Evolutionary conservation across 2,797 vertebrate species (phyloP), one percentile per base, ranked within the genome.

Genomic region (Enteromius anoplus): DNA sequence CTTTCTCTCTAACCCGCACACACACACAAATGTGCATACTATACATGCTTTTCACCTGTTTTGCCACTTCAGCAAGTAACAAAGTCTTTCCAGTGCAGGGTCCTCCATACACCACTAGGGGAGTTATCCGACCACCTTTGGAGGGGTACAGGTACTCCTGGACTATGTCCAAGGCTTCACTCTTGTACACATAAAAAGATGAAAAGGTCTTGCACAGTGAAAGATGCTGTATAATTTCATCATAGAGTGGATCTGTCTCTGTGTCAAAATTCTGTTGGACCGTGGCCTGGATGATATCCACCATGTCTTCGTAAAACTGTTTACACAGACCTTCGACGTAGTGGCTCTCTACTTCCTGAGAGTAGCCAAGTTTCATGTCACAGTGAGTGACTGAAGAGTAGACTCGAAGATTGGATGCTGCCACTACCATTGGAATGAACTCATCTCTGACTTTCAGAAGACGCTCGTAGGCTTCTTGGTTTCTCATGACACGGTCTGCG

Each of bases 271-370:
- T 99, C 91, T 98, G 98, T 90, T 99, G 98, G 4, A 99, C 97
- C 0, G 98, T 99, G 83, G 98, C 97, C 88, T 99, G 98, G 88
- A 99, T 99, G 87, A 99, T 98, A 83, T 99, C 98, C 85, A 99
- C 96, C 98, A 99, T 99, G 91, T 99, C 98, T 91, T 99, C 98
- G 55, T 99, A 99, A 94, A 99, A 98, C 88, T 99, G 98, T 90
- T 99, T 99, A 26, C 98, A 97, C 58, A 99, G 96, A 10, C 98
- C 98, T 88, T 99, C 98, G 4, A 99, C 98, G 51, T 99, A 99
- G 87, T 99, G 96, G 85, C 95, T 98, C 91, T 99, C 98, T 85
- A 99, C 97, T 84, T 99, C 97, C 68, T 96, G 96, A 42, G 98
- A 98, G 90, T 99, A 99, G 75, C 98, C 98, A 29, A 97, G 79